Evolutionary conservation across 2,113 vertebrate genomes (phyloP), one percentile per base, ranked within the genome.

Genomic region (Microcebus ravelobensis): DNA sequence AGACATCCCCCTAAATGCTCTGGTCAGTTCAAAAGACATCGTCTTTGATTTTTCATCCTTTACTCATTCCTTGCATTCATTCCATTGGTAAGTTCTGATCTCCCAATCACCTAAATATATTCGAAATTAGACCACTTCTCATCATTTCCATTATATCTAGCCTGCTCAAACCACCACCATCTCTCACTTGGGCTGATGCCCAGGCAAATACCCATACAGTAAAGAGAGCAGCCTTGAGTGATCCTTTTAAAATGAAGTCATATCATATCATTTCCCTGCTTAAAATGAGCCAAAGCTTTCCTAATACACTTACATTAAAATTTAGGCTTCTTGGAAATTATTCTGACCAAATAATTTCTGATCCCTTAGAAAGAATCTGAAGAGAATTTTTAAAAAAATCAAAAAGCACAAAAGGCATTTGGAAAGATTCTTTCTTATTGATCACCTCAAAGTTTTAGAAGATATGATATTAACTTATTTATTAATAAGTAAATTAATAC

Each of bases 361-460:
- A 68, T 57, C 12, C 6, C 50, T 82, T 84, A 82, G 63, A 18
- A 90, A 86, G 10, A 81, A 29, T 21, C 13, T 45, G 50, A 68
- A 39, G 29, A 31, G 48, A 94, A 81, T 59, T 59, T 59, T 81
- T 36, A 34, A 13, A 4, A 87, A n/a, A n/a, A 57, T 55, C 52
- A 45, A 82, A 90, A 10, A 55, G 29, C 55, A 31, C 15, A 71
- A 82, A 92, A 94, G 65, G 89, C 74, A 73, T 48, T 81, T 81
- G 73, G 80, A 34, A 86, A 65, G n/a, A 59, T 36, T 76, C 17
- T 70, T 79, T 85, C 31, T 92, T 86, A 76, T n/a, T 63, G 65
- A 57, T 82, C 81, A 86, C n/a, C 57, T 73, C 48, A 76, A 39
- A 81, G 39, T 90, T 92, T 81, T 70, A 45, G 50, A 94, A 94